phyloP scores from a whole-genome alignment of 2,888 invertebrate genomes.

The Vesta saturnalis region DNA sequence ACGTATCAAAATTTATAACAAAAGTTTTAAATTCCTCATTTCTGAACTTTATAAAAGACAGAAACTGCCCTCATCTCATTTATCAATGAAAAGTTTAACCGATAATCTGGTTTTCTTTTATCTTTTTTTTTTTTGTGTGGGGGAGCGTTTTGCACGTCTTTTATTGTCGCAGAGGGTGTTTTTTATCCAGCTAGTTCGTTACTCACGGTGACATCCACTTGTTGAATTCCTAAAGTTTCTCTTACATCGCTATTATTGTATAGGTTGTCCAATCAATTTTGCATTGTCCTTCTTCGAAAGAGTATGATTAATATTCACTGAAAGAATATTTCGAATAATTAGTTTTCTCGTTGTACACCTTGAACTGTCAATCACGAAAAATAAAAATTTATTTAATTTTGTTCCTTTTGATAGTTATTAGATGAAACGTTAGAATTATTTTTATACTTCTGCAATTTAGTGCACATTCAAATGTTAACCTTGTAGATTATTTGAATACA shows the following conservation, averaged over 20 bases:
- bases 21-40: too few relatives aligned
- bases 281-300: conserved; percentile 26
- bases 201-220: conserved; percentile 60
- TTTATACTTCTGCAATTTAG: conserved; percentile 21
- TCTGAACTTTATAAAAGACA: not conserved
- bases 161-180: conserved; percentile 62
- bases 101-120: conserved; percentile 18
- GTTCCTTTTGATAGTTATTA: conserved; percentile 28
- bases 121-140: conserved; percentile 19
- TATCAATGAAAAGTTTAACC: conserved; percentile 10
- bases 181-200: conserved; percentile 63
- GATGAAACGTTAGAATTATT: conserved; percentile 20
- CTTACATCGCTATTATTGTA: too few relatives aligned
- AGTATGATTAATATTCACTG: conserved; percentile 29
- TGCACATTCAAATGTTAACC: conserved; percentile 30
- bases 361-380: conserved; percentile 34
- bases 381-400: conserved; percentile 29
- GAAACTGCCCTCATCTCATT: not conserved
- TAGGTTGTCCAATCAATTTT: not conserved
- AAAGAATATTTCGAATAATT: conserved; percentile 29
- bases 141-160: conserved; percentile 47
- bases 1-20: too few relatives aligned
- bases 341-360: conserved; percentile 27
- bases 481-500: conserved; percentile 30
- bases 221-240: conserved; percentile 42